Conservation (phyloP, 2,888 invertebrate genomes). For the Caenorhabditis macrosperma region DNA sequence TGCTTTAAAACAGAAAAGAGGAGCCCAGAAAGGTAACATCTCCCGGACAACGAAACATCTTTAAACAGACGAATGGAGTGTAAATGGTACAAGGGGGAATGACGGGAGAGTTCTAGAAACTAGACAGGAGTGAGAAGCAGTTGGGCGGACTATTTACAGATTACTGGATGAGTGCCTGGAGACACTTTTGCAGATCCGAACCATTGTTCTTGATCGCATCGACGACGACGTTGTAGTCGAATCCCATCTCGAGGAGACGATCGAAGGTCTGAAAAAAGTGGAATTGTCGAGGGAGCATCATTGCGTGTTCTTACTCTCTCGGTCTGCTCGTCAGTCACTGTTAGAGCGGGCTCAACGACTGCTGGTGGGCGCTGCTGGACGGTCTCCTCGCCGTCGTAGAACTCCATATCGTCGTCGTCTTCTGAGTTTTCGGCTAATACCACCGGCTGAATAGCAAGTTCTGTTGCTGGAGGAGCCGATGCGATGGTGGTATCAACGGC, state of each 20-base stretch:
- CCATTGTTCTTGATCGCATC: constrained; percentile 20
- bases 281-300: background rate
- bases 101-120: background rate
- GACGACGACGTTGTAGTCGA: constrained; percentile 44
- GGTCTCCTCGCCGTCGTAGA: constrained; percentile 4
- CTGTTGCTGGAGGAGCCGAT: background rate
- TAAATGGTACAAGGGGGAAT: constrained; percentile 12
- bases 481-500: background rate
- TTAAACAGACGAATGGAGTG: background rate
- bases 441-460: background rate
- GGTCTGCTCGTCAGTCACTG: background rate
- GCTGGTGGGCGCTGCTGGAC: background rate
- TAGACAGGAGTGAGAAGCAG: background rate
- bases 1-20: background rate
- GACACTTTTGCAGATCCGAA: constrained; percentile 17
- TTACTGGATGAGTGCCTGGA: constrained; percentile 13
- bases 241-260: constrained; percentile 49
- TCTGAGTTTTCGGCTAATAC: background rate
- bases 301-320: constrained; percentile 7
- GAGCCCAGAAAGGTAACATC: background rate
- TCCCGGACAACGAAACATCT: background rate
- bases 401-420: constrained; percentile 11
- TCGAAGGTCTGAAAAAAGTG: constrained; percentile 34
- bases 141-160: constrained; percentile 19
- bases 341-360: background rate